Conservation (phyloP, 2,888 invertebrate species). For the Danaus chrysippus region DNA sequence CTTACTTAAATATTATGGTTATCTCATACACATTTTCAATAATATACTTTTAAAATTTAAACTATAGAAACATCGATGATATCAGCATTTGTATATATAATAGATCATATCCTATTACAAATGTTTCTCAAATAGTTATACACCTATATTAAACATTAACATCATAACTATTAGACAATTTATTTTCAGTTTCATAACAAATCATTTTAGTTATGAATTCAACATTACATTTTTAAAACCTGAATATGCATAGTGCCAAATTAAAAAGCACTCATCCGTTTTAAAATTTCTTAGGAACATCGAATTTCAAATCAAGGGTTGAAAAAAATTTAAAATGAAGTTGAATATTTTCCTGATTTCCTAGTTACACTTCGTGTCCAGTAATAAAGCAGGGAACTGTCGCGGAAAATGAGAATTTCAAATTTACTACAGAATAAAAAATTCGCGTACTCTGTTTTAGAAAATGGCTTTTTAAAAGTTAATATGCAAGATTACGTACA, state of each 20-base stretch:
- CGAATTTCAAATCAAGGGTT: constrained; percentile 5
- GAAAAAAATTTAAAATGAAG: constrained; percentile 14
- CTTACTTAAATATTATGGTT: constrained; percentile 4
- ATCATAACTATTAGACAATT: too few relatives aligned
- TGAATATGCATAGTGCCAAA: too few relatives aligned
- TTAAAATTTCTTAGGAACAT: background rate
- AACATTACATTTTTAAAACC: too few relatives aligned
- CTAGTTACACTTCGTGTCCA: constrained; percentile 14
- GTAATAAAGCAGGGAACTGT: constrained; percentile 25
- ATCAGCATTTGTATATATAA: too few relatives aligned
- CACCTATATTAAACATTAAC: too few relatives aligned
- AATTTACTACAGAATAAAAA: constrained; percentile 23
- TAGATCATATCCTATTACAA: too few relatives aligned
- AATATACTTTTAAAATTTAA: too few relatives aligned
- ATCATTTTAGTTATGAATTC: too few relatives aligned
- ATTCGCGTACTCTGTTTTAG: constrained; percentile 9
- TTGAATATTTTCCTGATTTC: constrained; percentile 10
- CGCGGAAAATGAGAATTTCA: constrained; percentile 28
- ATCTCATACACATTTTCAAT: too few relatives aligned
- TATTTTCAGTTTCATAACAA: too few relatives aligned
- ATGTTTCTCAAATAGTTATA: too few relatives aligned
- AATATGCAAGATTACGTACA: background rate
- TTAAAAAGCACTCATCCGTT: background rate
- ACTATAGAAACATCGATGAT: too few relatives aligned
- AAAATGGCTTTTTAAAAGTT: constrained; percentile 9